phyloP scores from a whole-genome alignment of 2,797 vertebrate genomes.

The Eospalax fontanierii region DNA sequence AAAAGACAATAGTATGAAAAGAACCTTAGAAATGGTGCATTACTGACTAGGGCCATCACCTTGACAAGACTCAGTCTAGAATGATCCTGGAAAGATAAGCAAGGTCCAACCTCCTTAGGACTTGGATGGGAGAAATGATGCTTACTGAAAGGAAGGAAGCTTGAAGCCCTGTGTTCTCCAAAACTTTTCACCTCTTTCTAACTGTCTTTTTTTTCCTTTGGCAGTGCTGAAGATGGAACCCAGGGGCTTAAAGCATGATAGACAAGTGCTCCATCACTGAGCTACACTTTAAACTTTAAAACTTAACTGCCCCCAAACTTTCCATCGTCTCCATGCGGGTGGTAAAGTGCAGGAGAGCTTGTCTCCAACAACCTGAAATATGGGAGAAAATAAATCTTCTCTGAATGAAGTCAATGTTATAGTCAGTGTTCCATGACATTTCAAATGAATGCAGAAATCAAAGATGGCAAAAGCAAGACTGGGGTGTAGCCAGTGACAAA shows the following conservation, averaged over 20 bases:
- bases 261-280: not conserved
- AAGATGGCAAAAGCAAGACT: not conserved
- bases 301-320: not conserved
- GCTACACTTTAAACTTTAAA: not conserved
- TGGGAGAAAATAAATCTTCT: not conserved
- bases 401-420: not conserved
- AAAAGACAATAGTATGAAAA: not conserved
- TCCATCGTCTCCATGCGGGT: not conserved
- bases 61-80: not conserved
- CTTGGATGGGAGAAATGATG: not conserved
- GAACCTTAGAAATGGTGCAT: not conserved
- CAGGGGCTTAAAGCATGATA: not conserved
- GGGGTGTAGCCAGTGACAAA: not conserved
- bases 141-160: not conserved
- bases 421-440: not conserved
- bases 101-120: not conserved
- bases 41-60: not conserved
- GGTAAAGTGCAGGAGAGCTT: not conserved
- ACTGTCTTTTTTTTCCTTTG: not conserved
- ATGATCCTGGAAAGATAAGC: not conserved
- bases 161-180: not conserved
- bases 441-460: not conserved
- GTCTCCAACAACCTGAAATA: not conserved
- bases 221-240: not conserved
- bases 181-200: not conserved